Conservation (phyloP, 1,140 invertebrate species). For the Cyphomyrmex costatus region DNA sequence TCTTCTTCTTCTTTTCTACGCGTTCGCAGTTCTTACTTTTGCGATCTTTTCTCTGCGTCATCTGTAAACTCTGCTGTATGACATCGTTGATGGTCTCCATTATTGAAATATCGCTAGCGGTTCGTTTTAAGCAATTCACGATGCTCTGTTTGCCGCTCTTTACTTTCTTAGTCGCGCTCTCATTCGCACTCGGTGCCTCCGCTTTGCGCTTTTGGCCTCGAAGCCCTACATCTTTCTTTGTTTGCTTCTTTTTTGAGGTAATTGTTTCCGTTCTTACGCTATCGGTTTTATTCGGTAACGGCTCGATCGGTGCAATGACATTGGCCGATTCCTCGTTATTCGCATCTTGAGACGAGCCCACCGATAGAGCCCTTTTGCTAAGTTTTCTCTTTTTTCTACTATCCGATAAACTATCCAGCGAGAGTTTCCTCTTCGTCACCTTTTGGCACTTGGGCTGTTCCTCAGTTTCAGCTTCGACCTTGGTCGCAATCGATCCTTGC, state of each 20-base stretch:
- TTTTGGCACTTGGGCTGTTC: constrained; percentile 88
- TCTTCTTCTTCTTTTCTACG: constrained; percentile 71
- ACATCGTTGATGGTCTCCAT: constrained; percentile 85
- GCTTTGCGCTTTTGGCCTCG: constrained; percentile 73
- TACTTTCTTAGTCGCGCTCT: constrained; percentile 75
- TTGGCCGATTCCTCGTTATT: constrained; percentile 46
- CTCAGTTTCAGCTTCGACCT: constrained; percentile 40
- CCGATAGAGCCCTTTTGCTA: constrained; percentile 82
- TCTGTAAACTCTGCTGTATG: constrained; percentile 82
- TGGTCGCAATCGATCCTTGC: constrained; percentile 36
- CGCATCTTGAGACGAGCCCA: constrained; percentile 76
- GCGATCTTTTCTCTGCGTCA: constrained; percentile 83
- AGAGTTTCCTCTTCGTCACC: constrained; percentile 84
- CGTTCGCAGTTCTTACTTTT: constrained; percentile 71
- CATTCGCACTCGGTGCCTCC: constrained; percentile 57
- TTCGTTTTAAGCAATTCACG: constrained; percentile 73
- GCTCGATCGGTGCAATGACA: constrained; percentile 58
- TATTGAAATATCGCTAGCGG: constrained; percentile 83
- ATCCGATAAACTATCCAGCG: constrained; percentile 82
- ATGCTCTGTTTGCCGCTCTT: constrained; percentile 75
- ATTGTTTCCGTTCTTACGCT: constrained; percentile 51
- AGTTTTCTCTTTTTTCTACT: constrained; percentile 81
- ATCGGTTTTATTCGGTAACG: constrained; percentile 57
- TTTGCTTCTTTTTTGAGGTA: constrained; percentile 78
- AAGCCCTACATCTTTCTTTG: constrained; percentile 70